A percentile compares a stretch with the other conserved stretches of the same genome.
These are phyloP conservation scores for Sebastes paucispinis DNA, from an alignment of 2,797 vertebrate species.

Conservation along the genomic window DNA sequence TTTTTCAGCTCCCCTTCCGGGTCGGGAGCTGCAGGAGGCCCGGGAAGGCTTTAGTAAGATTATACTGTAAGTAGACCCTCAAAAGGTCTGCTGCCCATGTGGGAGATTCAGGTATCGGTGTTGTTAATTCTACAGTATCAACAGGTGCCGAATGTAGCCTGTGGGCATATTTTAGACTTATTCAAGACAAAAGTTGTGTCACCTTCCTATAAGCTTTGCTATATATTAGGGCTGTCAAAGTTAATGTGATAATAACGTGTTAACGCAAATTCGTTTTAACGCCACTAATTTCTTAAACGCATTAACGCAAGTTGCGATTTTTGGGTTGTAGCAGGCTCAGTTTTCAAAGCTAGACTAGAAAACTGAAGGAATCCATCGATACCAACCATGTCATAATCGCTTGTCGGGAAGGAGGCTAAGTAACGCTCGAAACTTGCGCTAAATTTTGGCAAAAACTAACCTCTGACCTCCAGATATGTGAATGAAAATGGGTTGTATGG, in stretches of 20 bases:
- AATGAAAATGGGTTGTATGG: no score
- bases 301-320: neutral
- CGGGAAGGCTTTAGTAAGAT: constrained; percentile 8
- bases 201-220: neutral
- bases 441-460: no score
- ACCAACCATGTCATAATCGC: no score
- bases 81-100: neutral
- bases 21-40: neutral
- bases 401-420: no score
- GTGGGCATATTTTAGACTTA: neutral
- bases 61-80: neutral
- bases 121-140: neutral
- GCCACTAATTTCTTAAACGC: no score
- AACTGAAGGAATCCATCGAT: no score
- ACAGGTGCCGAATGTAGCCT: neutral
- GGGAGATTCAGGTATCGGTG: neutral
- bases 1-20: neutral
- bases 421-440: no score
- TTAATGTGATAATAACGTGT: no score
- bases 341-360: neutral
- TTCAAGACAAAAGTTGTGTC: neutral
- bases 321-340: neutral
- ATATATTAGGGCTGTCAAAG: neutral
- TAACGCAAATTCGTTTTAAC: neutral
- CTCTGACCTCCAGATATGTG: no score